Evolutionary conservation across 2,888 invertebrate genomes (phyloP), one percentile per base, ranked within the genome.

Genomic region (Dicyrtomina minuta): DNA sequence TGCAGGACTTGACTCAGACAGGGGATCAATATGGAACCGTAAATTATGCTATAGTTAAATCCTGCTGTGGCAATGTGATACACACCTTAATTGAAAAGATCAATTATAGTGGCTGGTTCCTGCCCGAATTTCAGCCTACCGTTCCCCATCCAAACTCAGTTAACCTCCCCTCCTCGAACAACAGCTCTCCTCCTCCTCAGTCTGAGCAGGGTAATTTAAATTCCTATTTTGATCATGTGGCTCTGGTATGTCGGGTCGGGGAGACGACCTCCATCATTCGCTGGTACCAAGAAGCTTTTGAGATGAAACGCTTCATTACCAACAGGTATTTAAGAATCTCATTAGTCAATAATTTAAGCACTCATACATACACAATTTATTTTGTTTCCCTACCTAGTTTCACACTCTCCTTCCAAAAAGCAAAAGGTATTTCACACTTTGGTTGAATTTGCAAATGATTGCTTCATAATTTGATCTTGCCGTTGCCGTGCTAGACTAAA

Each of bases 281-380:
- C 1, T 84, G 83, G 83, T 84, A 84, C 72, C 80, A 82, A 65
- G 74, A 77, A 13, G 79, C 80, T 39, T 83, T 84, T 77, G 82
- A 82, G 43, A 83, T 83, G 83, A 79, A 80, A 72, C 77, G 82
- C 58, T 83, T 83, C 74, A 75, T 78, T 46, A 78, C 75, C 2
- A 79, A 79, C 59, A 80, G 80, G 83, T 83, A 55, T 49, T 58
- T 39, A 20, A 17, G 10, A 26, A 15, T 53, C 15, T 44, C n/a
- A 56, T 72, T 13, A 24, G 1, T 56, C 46, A 58, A 5, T 49
- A 17, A 46, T n/a, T 46, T 15, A 12, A 46, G 13, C 33, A 3
- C 33, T 3, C 3, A 33, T 33, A 5, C 3, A n/a, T n/a, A n/a
- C n/a, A n/a, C n/a, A n/a, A n/a, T n/a, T n/a, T n/a, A n/a, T n/a